A percentile compares a stretch with the other conserved stretches of the same genome.
These are phyloP conservation scores for Acanthosepion esculentum DNA, from an alignment of 2,888 invertebrate species.

Conservation along the genomic window DNA sequence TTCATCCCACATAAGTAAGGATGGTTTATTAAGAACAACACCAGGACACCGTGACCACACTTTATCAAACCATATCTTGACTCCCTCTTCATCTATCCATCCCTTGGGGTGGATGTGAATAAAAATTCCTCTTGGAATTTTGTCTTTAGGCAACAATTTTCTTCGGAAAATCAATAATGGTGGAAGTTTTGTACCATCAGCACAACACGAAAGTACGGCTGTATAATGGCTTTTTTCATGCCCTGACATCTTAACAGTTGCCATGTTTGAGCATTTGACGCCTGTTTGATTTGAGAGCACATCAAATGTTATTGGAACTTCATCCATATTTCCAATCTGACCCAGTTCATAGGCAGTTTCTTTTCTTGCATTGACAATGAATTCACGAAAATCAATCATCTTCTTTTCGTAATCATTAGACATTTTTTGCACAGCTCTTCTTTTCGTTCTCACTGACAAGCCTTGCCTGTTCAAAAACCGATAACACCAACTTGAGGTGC, in stretches of 20 bases:
- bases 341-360: too few species aligned
- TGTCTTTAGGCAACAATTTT: background rate
- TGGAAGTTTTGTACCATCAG: conserved; percentile 41
- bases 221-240: background rate
- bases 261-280: background rate
- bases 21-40: conserved; percentile 24
- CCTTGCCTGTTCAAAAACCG: too few species aligned
- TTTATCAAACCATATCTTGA: background rate
- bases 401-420: too few species aligned
- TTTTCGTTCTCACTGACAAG: too few species aligned
- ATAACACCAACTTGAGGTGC: too few species aligned
- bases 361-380: too few species aligned
- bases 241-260: too few species aligned
- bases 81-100: background rate
- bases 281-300: too few species aligned
- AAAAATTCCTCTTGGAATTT: conserved; percentile 41
- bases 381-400: too few species aligned
- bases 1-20: conserved; percentile 24
- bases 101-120: background rate
- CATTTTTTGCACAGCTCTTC: too few species aligned
- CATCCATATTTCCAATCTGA: too few species aligned
- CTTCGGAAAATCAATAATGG: background rate
- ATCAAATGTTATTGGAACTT: too few species aligned
- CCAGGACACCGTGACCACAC: background rate
- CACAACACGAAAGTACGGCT: conserved; percentile 8